These are phyloP conservation scores for Mya arenaria DNA, from an alignment of 1,140 invertebrate species.

Conservation along the genomic window DNA sequence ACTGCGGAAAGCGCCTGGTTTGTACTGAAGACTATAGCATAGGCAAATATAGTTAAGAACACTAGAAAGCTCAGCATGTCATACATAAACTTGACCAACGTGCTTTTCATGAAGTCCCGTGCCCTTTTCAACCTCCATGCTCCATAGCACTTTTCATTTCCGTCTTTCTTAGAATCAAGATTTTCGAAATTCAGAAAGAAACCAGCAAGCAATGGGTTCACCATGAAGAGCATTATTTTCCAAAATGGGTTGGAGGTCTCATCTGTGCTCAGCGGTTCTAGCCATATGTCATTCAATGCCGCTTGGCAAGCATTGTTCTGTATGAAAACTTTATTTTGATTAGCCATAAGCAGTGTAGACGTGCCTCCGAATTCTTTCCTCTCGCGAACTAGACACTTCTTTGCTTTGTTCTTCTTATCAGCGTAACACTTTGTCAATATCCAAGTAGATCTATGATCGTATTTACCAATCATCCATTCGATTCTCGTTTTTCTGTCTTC, in stretches of 20 bases:
- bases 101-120: no score
- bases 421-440: background rate
- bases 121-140: no score
- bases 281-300: background rate
- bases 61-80: no score
- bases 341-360: background rate
- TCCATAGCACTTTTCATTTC: no score
- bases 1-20: no score
- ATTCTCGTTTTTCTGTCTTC: background rate
- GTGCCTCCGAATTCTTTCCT: background rate
- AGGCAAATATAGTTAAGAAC: no score
- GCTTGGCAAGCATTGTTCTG: background rate
- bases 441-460: background rate
- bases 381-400: background rate
- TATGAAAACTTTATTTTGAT: background rate
- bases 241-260: background rate
- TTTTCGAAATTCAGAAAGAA: no score
- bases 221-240: no score
- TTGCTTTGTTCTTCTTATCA: background rate
- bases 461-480: background rate
- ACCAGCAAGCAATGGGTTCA: no score
- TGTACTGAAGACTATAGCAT: no score
- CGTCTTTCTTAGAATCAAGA: no score
- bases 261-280: background rate
- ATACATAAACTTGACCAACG: no score